phyloP scores from a whole-genome alignment of 2,797 vertebrate species.

The Mormyrops boulengeri region DNA sequence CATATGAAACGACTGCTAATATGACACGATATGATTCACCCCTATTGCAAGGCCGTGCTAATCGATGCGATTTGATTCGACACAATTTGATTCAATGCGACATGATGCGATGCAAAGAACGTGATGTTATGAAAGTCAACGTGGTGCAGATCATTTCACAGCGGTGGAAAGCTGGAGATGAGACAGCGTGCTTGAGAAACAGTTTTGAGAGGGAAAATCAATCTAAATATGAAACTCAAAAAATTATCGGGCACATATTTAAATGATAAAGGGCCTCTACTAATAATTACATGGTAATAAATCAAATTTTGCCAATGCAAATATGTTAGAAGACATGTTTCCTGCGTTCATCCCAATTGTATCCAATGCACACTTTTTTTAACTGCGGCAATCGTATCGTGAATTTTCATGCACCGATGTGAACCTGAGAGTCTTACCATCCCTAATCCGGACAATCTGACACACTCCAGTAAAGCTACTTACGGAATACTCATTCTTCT shows the following conservation, averaged over 20 bases:
- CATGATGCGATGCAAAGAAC: neutral
- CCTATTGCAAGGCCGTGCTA: neutral
- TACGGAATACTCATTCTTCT: slow-evolving; percentile 51
- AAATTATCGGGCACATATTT: neutral
- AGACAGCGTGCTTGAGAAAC: neutral
- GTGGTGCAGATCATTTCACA: neutral
- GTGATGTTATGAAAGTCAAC: neutral
- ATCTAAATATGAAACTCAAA: neutral
- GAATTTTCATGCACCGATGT: neutral
- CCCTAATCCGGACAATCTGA: neutral
- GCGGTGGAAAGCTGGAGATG: neutral
- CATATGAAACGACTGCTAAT: neutral
- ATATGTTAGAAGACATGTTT: neutral
- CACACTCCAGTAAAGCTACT: slow-evolving; percentile 31
- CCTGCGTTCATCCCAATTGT: neutral
- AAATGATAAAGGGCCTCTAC: neutral
- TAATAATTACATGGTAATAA: neutral
- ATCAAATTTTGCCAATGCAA: neutral
- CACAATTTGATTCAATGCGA: neutral
- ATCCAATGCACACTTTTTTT: neutral
- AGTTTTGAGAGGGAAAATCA: neutral
- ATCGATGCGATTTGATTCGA: neutral
- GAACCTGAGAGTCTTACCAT: neutral
- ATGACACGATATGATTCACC: neutral
- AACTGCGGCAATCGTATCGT: neutral